These are phyloP conservation scores for Plotosus lineatus DNA, from an alignment of 2,113 vertebrate genomes.

Conservation along the genomic window DNA sequence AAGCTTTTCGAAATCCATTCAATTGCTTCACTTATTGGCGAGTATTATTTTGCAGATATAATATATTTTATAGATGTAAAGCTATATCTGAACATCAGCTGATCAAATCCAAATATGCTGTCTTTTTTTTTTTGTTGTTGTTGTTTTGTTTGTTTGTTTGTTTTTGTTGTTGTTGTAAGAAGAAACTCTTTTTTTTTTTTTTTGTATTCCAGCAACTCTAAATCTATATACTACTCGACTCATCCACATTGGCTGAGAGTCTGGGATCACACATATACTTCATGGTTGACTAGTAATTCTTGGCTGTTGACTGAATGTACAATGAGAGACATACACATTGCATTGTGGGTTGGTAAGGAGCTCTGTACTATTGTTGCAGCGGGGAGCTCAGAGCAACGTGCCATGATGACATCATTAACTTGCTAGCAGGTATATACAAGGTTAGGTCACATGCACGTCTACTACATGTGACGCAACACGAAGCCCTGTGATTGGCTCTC, in stretches of 20 bases:
- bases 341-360: constrained; percentile 45
- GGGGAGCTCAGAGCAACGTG: constrained; percentile 43
- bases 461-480: constrained; percentile 45
- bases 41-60: constrained; percentile 23
- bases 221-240: constrained; percentile 32
- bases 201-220: constrained; percentile 13
- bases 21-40: background rate
- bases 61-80: constrained; percentile 27
- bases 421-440: constrained; percentile 49
- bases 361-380: constrained; percentile 14
- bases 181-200: constrained; percentile 21
- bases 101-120: constrained; percentile 35
- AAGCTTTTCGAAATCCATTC: constrained; percentile 19
- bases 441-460: constrained; percentile 42
- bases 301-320: constrained; percentile 58
- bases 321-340: constrained; percentile 48
- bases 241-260: constrained; percentile 13
- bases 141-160: constrained; percentile 13
- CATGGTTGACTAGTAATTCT: constrained; percentile 48
- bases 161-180: constrained; percentile 6
- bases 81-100: constrained; percentile 27
- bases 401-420: constrained; percentile 48
- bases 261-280: constrained; percentile 40
- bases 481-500: constrained; percentile 29
- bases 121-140: too few relatives aligned